Evolutionary conservation across 2,888 invertebrate genomes (phyloP).

Genomic region (Pristionchus mayeri): DNA sequence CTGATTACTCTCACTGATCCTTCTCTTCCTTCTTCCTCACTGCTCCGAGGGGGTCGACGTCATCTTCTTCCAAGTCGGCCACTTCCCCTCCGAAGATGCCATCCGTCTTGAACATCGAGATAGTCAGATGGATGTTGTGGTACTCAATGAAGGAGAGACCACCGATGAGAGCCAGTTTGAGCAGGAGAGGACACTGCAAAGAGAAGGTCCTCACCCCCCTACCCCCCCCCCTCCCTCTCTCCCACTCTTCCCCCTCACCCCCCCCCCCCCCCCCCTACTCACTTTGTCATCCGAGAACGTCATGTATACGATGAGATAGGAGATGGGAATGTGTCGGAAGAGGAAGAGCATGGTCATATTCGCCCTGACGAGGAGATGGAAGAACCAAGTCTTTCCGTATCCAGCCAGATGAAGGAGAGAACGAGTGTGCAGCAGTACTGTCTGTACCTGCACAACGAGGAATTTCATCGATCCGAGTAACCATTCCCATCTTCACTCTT

Average conservation of each 20-base stretch:
- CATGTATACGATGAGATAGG: slow-evolving; percentile 61
- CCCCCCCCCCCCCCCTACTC: too few species aligned
- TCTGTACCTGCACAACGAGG: slow-evolving; percentile 58
- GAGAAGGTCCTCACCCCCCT: not conserved
- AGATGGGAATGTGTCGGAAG: slow-evolving; percentile 64
- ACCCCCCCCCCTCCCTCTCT: too few species aligned
- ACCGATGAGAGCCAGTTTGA: slow-evolving; percentile 58
- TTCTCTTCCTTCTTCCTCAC: slow-evolving; percentile 58
- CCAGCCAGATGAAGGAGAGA: slow-evolving; percentile 62
- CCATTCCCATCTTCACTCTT: too few species aligned
- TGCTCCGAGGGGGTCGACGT: slow-evolving; percentile 65
- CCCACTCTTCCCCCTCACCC: too few species aligned
- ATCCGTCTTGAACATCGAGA: slow-evolving; percentile 59
- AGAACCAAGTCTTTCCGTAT: slow-evolving; percentile 9
- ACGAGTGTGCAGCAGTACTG: slow-evolving; percentile 63
- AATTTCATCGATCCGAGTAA: too few species aligned
- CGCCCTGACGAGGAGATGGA: not conserved
- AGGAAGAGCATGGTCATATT: slow-evolving; percentile 46
- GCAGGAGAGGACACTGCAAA: slow-evolving; percentile 55
- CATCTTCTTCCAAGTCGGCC: slow-evolving; percentile 62
- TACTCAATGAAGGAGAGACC: slow-evolving; percentile 65
- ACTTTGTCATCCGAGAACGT: slow-evolving; percentile 58
- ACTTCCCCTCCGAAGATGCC: slow-evolving; percentile 66
- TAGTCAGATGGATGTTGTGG: slow-evolving; percentile 67
- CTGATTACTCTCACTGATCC: not conserved